Evolutionary conservation across 2,797 vertebrate species (phyloP).

Genomic region (Pygocentrus nattereri): DNA sequence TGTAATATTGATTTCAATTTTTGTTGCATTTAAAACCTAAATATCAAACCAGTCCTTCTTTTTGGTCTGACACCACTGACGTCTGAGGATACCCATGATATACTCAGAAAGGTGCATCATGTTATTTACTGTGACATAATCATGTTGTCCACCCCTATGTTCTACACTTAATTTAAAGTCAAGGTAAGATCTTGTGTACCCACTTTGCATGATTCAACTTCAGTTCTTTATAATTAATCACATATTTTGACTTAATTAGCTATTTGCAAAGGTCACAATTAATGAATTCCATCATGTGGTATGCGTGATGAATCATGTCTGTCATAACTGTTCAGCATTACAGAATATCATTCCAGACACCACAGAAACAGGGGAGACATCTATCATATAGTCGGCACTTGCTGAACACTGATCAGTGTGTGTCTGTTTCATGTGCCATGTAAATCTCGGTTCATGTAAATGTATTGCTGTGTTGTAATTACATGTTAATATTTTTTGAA

Average conservation of each 20-base stretch:
- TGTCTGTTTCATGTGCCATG: not conserved
- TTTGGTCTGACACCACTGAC: too few species aligned
- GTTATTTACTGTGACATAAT: not conserved
- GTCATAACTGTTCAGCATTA: not conserved
- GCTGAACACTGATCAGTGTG: not conserved
- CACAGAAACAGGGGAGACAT: not conserved
- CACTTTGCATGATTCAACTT: not conserved
- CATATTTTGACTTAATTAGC: constrained; percentile 2
- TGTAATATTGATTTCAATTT: too few species aligned
- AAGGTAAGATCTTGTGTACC: not conserved
- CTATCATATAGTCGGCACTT: not conserved
- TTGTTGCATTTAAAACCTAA: too few species aligned
- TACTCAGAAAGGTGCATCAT: not conserved
- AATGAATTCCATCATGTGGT: not conserved
- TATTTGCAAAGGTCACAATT: not conserved
- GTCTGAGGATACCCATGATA: not conserved
- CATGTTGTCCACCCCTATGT: not conserved
- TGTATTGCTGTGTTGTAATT: not conserved
- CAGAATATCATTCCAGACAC: not conserved
- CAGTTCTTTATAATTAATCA: not conserved
- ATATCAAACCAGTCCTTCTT: too few species aligned
- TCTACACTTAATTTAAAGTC: not conserved
- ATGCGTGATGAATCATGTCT: not conserved
- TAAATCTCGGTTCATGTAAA: not conserved
- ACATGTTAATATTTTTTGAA: not conserved